Conservation (phyloP, 2,113 vertebrate species). For the Dasyurus viverrinus region DNA sequence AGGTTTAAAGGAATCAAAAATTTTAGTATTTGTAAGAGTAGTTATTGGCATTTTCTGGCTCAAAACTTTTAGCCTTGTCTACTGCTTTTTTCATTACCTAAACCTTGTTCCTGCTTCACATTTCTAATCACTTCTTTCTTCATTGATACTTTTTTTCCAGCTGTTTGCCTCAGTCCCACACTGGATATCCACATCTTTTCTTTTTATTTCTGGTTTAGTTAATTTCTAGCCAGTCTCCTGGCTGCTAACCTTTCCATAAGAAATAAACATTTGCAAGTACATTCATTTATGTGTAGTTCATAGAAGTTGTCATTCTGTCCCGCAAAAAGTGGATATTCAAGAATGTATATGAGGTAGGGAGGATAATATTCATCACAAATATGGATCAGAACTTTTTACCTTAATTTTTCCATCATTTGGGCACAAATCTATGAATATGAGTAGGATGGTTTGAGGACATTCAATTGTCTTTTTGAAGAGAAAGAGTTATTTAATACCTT, state of each 20-base stretch:
- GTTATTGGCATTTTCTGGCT: background rate
- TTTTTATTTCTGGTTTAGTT: background rate
- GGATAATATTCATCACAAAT: background rate
- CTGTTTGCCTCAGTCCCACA: background rate
- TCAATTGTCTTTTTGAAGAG: conserved; percentile 21
- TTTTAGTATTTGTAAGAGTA: background rate
- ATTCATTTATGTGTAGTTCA: conserved; percentile 10
- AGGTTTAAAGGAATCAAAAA: background rate
- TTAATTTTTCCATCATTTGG: conserved; percentile 19
- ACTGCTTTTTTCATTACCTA: background rate
- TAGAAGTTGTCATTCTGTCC: background rate
- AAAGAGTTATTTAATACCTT: conserved; percentile 23
- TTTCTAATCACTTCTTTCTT: conserved; percentile 1
- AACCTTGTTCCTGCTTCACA: background rate
- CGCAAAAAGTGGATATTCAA: conserved; percentile 25
- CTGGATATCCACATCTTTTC: background rate
- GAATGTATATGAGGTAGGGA: conserved; percentile 19
- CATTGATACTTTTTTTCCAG: background rate
- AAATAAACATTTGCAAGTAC: background rate
- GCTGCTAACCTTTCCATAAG: background rate
- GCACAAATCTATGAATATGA: conserved; percentile 15
- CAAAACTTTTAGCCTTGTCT: background rate
- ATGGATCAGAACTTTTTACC: conserved; percentile 16
- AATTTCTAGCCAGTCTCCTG: conserved; percentile 24
- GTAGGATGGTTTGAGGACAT: background rate